Conservation (phyloP, 2,888 invertebrate genomes). For the Linnaemya vulpina region DNA sequence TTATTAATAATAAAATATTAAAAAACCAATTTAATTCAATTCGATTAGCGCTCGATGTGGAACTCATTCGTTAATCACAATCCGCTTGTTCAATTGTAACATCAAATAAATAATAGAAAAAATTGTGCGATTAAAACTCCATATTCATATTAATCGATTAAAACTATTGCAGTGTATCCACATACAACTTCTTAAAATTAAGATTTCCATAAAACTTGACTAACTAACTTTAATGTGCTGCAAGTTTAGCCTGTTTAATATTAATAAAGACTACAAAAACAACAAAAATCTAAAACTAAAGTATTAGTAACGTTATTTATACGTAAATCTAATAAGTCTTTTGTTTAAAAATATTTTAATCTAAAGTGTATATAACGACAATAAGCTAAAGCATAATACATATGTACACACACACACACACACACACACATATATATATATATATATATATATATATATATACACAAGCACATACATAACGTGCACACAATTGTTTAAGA, state of each 20-base stretch:
- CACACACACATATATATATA: no score
- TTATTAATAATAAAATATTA: no score
- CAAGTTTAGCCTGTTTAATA: slow-evolving; percentile 11
- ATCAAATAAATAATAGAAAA: no score
- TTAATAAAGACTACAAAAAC: slow-evolving; percentile 24
- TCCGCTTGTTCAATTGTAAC: no score
- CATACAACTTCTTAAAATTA: background rate
- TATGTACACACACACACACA: no score
- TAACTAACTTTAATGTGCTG: background rate
- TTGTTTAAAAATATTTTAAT: slow-evolving; percentile 72
- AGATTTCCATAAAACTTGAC: background rate
- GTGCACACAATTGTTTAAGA: slow-evolving; percentile 43
- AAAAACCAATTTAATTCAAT: no score
- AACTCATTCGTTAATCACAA: no score
- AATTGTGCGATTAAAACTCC: no score
- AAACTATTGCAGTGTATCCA: no score
- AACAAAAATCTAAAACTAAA: background rate
- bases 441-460: no score
- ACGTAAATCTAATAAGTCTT: slow-evolving; percentile 71
- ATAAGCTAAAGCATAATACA: background rate
- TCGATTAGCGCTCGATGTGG: no score
- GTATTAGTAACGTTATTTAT: slow-evolving; percentile 63
- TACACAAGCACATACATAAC: background rate
- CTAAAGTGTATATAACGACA: slow-evolving; percentile 68
- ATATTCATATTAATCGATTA: no score